Evolutionary conservation across 2,797 vertebrate genomes (phyloP), one percentile per base, ranked within the genome.

Genomic region (Acipenser oxyrinchus): DNA sequence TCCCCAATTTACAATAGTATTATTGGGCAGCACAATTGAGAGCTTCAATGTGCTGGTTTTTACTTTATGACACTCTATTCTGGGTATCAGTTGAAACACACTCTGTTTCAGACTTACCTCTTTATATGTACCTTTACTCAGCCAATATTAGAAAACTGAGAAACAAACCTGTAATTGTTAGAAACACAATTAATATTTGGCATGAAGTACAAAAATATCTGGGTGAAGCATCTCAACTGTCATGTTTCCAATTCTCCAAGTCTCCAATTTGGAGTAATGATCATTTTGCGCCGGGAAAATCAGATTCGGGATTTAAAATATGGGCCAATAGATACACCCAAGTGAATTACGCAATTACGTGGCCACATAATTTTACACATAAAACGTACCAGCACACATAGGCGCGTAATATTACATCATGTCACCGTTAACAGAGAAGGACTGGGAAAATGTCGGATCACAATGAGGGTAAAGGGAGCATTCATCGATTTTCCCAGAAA

Each of bases 61-160:
- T 1, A 37, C 1, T 37, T 37, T 1, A 37, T 37, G 37, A 37
- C 37, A 5, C 37, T 37, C 37, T 37, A 1, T 4, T 1, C 4
- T 37, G 37, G 37, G 37, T 37, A 37, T 37, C 37, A 5, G 4
- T 37, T 37, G 5, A 5, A 37, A 37, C 37, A 37, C 37, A 37
- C 37, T 37, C 37, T 37, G 37, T 37, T 37, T 5, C 37, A 37
- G 15, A 48, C 15, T 50, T 49, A 7, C 8, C 55, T 6, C 57
- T 49, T 7, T 49, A 66, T n/a, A 12, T 66, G 7, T 18, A 59
- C 65, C 12, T 59, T 66, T 60, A 60, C 57, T 66, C 65, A 48
- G 52, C 64, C 13, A 37, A 66, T 23, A 23, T 66, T 8, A 49
- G 60, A n/a, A 66, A 51, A 49, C 55, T 10, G 7, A 60, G 7